A percentile compares a stretch with the other conserved stretches of the same genome.
These are phyloP conservation scores for Zhengitettix transpicula DNA, from an alignment of 2,888 invertebrate species.

Conservation along the genomic window DNA sequence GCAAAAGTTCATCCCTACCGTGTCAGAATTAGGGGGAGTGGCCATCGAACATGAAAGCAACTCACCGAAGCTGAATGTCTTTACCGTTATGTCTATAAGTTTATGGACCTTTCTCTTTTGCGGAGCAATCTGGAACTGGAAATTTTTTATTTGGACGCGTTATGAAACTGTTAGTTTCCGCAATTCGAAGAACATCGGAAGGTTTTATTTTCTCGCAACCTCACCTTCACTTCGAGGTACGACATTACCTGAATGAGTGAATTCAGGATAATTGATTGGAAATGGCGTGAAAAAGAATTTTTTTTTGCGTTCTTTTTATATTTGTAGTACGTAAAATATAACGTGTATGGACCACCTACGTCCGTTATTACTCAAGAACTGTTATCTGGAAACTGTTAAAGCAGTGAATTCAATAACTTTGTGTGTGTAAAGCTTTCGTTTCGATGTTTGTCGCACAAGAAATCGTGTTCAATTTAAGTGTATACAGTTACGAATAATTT, in stretches of 20 bases:
- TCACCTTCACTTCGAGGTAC: not conserved
- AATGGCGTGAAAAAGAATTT: not conserved
- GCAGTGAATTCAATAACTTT: not conserved
- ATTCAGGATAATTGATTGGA: not conserved
- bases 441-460: not conserved
- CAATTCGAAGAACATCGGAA: not conserved
- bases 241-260: not conserved
- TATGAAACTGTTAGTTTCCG: not conserved
- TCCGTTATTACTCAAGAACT: not conserved
- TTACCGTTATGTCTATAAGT: not conserved
- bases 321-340: not conserved
- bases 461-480: not conserved
- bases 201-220: not conserved
- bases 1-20: not conserved
- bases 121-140: not conserved
- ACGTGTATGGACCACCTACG: not conserved
- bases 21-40: not conserved
- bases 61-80: not conserved
- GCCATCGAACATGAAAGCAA: not conserved
- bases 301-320: not conserved
- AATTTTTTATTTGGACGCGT: not conserved
- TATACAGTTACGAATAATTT: not conserved
- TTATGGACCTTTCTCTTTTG: not conserved
- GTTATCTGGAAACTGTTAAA: not conserved
- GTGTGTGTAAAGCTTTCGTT: not conserved